A percentile compares a stretch with the other conserved stretches of the same genome.
Evolutionary conservation across 2,113 vertebrate species (phyloP).

Genomic region (Melanerpes aurifrons): DNA sequence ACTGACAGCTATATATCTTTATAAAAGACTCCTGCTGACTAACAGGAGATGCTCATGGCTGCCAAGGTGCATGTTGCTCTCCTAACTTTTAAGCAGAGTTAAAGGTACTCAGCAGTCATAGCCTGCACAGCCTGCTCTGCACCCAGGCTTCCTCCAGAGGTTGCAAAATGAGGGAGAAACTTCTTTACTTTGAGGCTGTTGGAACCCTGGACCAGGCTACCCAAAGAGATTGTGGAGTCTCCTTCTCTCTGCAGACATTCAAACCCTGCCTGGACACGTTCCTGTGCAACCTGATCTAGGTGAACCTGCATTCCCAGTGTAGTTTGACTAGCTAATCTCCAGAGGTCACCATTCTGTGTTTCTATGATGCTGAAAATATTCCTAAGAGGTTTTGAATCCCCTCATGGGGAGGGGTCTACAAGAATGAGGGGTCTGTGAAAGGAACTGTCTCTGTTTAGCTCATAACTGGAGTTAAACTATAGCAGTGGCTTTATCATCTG

Average conservation of each 20-base stretch:
- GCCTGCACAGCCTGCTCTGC: accelerated
- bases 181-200: too few relatives aligned
- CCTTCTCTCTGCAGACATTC: too few relatives aligned
- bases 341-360: too few relatives aligned
- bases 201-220: too few relatives aligned
- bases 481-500: too few relatives aligned
- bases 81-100: not conserved
- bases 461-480: too few relatives aligned
- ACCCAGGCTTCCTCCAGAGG: not conserved
- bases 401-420: not conserved
- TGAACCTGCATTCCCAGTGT: too few relatives aligned
- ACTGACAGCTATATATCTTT: slow-evolving; percentile 23
- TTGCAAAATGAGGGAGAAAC: not conserved
- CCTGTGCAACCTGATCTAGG: too few relatives aligned
- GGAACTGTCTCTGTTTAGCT: too few relatives aligned
- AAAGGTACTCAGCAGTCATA: not conserved
- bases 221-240: too few relatives aligned
- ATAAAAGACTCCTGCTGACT: not conserved
- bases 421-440: not conserved
- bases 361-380: not conserved
- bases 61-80: not conserved
- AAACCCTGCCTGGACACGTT: too few relatives aligned
- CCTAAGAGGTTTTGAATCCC: not conserved
- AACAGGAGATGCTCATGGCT: not conserved
- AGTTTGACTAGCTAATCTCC: too few relatives aligned